A percentile compares a stretch with the other conserved stretches of the same genome.
Evolutionary conservation across 2,113 vertebrate species (phyloP).

Genomic region (Leucosticte australis): DNA sequence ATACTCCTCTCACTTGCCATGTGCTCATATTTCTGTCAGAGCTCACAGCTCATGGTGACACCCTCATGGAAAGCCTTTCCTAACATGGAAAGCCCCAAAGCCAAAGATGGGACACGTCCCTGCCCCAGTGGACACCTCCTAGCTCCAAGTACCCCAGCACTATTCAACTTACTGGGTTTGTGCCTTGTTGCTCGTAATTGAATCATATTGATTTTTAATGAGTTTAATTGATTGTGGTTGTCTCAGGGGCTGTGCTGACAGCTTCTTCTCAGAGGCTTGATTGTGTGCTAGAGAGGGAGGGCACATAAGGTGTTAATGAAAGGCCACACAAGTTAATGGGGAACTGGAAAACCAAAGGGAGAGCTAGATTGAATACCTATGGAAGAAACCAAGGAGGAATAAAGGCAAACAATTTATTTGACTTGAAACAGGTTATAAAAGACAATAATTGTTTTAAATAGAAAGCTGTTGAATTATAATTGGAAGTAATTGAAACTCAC

Average conservation of each 20-base stretch:
- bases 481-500: slow-evolving; percentile 74
- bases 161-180: background rate
- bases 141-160: background rate
- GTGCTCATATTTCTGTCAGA: background rate
- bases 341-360: background rate
- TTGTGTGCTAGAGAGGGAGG: background rate
- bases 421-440: slow-evolving; percentile 63
- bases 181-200: background rate
- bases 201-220: slow-evolving; percentile 60
- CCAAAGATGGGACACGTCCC: background rate
- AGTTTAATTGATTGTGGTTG: slow-evolving; percentile 41
- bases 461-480: slow-evolving; percentile 76
- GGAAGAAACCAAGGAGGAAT: slow-evolving; percentile 25
- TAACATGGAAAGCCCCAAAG: background rate
- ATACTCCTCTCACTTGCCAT: background rate
- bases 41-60: background rate
- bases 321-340: background rate
- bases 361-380: background rate
- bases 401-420: slow-evolving; percentile 67
- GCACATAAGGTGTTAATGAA: slow-evolving; percentile 38
- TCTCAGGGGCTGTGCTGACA: background rate
- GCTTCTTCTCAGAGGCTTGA: background rate
- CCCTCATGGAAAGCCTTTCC: background rate
- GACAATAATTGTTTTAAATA: slow-evolving; percentile 75
- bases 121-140: background rate